Evolutionary conservation across 2,113 vertebrate species (phyloP).

Genomic region (Pterocles burchelli): DNA sequence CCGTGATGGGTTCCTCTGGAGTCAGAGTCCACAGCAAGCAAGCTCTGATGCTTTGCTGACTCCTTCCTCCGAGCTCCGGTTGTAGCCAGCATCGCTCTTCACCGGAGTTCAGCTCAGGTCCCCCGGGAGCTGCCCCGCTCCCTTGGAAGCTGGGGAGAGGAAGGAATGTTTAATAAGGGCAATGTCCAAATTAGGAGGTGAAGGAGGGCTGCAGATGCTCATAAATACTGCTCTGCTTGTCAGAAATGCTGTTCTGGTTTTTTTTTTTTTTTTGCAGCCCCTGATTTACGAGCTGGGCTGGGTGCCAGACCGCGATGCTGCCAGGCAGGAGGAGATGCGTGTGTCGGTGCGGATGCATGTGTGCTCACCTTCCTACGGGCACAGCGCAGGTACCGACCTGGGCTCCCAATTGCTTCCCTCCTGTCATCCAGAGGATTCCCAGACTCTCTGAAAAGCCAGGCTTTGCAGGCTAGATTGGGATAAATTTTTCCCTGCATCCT

Average conservation of each 20-base stretch:
- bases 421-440: neutral
- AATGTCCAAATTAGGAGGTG: neutral
- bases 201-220: neutral
- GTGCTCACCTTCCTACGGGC: rapidly evolving
- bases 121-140: neutral
- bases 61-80: neutral
- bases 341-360: neutral
- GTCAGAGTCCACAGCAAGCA: neutral
- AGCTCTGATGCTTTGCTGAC: neutral
- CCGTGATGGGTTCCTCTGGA: neutral
- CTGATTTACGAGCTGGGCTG: neutral
- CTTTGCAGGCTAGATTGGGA: neutral
- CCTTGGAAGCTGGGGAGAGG: neutral
- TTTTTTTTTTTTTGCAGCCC: neutral
- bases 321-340: neutral
- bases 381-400: neutral
- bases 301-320: neutral
- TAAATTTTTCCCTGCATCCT: neutral
- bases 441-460: neutral
- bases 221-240: neutral
- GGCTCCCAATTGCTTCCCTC: neutral
- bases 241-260: neutral
- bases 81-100: neutral
- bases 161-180: neutral
- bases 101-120: neutral